These are phyloP conservation scores for Drosophila ficusphila DNA, from an alignment of 1,140 invertebrate species.

Conservation along the genomic window DNA sequence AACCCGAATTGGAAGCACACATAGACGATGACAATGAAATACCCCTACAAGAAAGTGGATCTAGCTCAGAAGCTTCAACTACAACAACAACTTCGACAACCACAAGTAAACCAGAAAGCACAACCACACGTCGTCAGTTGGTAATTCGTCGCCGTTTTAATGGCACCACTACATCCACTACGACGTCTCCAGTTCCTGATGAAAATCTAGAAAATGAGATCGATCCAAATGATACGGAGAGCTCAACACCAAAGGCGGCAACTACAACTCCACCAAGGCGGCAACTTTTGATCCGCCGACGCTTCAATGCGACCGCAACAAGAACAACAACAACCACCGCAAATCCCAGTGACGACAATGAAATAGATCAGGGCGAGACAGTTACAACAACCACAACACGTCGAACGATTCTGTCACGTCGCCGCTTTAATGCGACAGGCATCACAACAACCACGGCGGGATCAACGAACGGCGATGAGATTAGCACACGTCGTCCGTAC, in stretches of 20 bases:
- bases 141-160: slow-evolving; percentile 42
- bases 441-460: slow-evolving; percentile 1
- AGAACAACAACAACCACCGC: slow-evolving; percentile 17
- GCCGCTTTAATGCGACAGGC: slow-evolving; percentile 18
- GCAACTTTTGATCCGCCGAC: slow-evolving; percentile 43
- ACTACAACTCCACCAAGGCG: slow-evolving; percentile 12
- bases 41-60: background rate
- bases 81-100: background rate
- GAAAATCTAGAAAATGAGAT: slow-evolving; percentile 24
- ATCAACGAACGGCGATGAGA: slow-evolving; percentile 25
- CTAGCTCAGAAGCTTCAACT: background rate
- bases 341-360: slow-evolving; percentile 14
- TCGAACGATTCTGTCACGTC: slow-evolving; percentile 29
- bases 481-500: slow-evolving; percentile 56
- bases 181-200: background rate
- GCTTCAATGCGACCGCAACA: slow-evolving; percentile 23
- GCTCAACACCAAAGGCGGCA: background rate
- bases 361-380: slow-evolving; percentile 19
- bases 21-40: slow-evolving; percentile 37
- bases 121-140: slow-evolving; percentile 24
- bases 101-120: background rate
- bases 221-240: slow-evolving; percentile 2
- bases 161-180: slow-evolving; percentile 11
- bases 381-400: background rate
- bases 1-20: slow-evolving; percentile 19